phyloP scores from a whole-genome alignment of 2,113 vertebrate genomes.

The Leptodactylus fuscus region DNA sequence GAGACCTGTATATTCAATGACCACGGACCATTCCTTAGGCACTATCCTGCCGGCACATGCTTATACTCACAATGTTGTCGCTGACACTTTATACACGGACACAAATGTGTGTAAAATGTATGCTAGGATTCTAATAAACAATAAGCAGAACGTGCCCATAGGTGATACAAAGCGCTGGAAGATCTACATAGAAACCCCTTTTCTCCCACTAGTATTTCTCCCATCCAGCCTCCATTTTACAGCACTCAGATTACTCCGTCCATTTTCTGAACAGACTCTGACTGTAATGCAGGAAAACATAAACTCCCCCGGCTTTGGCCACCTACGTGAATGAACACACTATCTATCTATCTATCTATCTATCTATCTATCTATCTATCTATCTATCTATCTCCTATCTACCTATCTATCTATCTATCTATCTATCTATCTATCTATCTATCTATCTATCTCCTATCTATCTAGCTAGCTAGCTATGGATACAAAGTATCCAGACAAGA shows the following conservation, averaged over 20 bases:
- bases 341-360: too few species aligned
- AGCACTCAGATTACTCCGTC: slow-evolving; percentile 54
- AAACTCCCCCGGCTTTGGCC: slow-evolving; percentile 2
- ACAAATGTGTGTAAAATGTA: neutral
- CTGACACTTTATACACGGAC: neutral
- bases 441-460: neutral
- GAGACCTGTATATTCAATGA: too few species aligned
- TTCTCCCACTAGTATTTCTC: slow-evolving; percentile 29
- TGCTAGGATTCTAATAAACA: neutral
- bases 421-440: too few species aligned
- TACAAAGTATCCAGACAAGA: too few species aligned
- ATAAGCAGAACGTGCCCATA: neutral
- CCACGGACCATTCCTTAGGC: too few species aligned
- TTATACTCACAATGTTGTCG: neutral
- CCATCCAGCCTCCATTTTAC: slow-evolving; percentile 58
- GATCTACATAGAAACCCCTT: neutral
- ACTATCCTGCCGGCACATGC: neutral
- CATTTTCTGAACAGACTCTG: slow-evolving; percentile 54
- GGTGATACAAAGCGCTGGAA: neutral
- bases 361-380: neutral
- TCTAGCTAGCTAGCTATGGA: too few species aligned
- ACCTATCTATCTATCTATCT: neutral
- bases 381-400: too few species aligned
- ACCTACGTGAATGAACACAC: neutral
- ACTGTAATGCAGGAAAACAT: slow-evolving; percentile 32